Evolutionary conservation across 2,797 vertebrate species (phyloP).

Genomic region (Sphenodon punctatus): DNA sequence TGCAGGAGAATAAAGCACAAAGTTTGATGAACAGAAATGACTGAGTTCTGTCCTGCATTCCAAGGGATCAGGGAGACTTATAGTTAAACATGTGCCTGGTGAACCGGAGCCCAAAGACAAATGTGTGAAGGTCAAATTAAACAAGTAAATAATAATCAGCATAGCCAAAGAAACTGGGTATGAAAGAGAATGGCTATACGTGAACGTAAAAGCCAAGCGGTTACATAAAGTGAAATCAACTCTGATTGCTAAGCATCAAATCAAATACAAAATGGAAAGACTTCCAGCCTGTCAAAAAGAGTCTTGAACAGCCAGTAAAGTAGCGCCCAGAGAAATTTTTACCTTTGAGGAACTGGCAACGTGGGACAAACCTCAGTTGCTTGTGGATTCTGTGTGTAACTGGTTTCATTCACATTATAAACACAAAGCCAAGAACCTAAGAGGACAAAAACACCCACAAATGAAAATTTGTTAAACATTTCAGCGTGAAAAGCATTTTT

Average conservation of each 20-base stretch:
- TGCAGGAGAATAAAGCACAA: background rate
- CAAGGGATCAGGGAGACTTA: background rate
- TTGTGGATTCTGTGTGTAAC: constrained; percentile 66
- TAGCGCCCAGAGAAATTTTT: background rate
- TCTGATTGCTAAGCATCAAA: no score
- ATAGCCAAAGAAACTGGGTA: no score
- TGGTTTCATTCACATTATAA: constrained; percentile 72
- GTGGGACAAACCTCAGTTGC: constrained; percentile 71
- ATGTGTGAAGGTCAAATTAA: background rate
- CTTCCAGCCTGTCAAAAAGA: background rate
- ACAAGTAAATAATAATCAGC: no score
- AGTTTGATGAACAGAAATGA: background rate
- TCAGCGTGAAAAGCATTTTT: background rate
- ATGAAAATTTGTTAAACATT: background rate
- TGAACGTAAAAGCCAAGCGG: no score
- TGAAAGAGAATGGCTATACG: no score
- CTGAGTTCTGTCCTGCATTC: background rate
- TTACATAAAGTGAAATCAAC: no score
- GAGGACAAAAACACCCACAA: background rate
- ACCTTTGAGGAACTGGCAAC: constrained; percentile 80
- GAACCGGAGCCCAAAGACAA: background rate
- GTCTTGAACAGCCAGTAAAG: background rate
- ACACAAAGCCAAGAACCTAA: constrained; percentile 78
- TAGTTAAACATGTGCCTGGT: background rate
- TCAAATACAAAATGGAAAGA: background rate